phyloP scores from a whole-genome alignment of 2,797 vertebrate species.

The Diglossa cyanea region DNA sequence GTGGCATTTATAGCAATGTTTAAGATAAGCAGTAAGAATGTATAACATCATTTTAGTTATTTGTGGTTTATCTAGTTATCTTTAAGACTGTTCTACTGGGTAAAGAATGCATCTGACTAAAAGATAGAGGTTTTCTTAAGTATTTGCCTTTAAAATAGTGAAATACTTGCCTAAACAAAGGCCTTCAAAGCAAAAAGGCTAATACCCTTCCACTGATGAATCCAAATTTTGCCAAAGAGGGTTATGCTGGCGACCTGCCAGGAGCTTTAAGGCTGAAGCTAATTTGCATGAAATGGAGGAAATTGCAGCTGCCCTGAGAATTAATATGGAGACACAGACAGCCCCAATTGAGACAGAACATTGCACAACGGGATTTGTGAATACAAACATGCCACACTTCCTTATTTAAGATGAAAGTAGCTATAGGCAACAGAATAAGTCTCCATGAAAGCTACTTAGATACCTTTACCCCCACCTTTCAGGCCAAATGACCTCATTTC shows the following conservation, averaged over 20 bases:
- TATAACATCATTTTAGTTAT: not conserved
- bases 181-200: not conserved
- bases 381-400: conserved; percentile 56
- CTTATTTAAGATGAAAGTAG: conserved; percentile 63
- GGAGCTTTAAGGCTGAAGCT: conserved; percentile 39
- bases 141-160: conserved; percentile 2
- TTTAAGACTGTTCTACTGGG: not conserved
- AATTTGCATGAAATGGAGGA: conserved; percentile 71
- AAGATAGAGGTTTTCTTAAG: not conserved
- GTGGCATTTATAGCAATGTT: not conserved
- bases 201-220: conserved; percentile 36
- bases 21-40: not conserved
- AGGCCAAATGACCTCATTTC: conserved; percentile 48
- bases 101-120: not conserved
- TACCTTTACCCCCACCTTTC: conserved; percentile 59
- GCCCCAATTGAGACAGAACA: conserved; percentile 39
- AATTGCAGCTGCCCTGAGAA: conserved; percentile 62
- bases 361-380: conserved; percentile 46
- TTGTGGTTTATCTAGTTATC: not conserved
- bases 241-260: conserved; percentile 38
- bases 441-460: conserved; percentile 45
- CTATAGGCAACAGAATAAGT: conserved; percentile 37
- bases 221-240: conserved; percentile 50
- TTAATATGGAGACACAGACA: conserved; percentile 50
- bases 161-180: conserved; percentile 35